phyloP scores from a whole-genome alignment of 2,797 vertebrate genomes.

The Coendou prehensilis region DNA sequence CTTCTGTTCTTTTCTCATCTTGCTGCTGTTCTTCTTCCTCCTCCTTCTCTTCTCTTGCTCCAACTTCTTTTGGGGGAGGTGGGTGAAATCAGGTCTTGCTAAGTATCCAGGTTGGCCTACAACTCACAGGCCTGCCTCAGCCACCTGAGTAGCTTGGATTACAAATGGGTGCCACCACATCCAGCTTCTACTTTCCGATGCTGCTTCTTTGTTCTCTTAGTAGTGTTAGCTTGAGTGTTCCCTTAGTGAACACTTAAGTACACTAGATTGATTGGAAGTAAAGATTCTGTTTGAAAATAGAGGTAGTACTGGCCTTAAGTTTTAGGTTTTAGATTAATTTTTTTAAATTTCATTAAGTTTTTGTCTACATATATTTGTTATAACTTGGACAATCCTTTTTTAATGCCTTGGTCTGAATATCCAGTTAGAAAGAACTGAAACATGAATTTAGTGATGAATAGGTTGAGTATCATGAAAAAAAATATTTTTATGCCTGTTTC shows the following conservation, averaged over 20 bases:
- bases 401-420: conserved; percentile 10
- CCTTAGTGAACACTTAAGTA: conserved; percentile 1
- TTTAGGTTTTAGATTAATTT: conserved; percentile 40
- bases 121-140: not conserved
- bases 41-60: no score
- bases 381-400: conserved; percentile 45
- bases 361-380: not conserved
- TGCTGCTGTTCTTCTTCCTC: not conserved
- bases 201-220: not conserved
- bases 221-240: conserved; percentile 42
- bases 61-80: not conserved
- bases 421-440: conserved; percentile 46
- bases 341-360: not conserved
- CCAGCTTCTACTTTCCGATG: not conserved
- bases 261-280: not conserved
- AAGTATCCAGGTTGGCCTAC: not conserved
- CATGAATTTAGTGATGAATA: conserved; percentile 44
- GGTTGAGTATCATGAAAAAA: conserved; percentile 20
- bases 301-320: conserved; percentile 15
- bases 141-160: not conserved
- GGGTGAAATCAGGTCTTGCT: not conserved
- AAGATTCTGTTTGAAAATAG: conserved; percentile 47
- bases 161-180: not conserved
- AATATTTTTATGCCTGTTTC: not conserved
- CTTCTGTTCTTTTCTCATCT: not conserved